Base-by-base conservation (phyloP, 2,113 vertebrate genomes). In the Passer montanus region DNA sequence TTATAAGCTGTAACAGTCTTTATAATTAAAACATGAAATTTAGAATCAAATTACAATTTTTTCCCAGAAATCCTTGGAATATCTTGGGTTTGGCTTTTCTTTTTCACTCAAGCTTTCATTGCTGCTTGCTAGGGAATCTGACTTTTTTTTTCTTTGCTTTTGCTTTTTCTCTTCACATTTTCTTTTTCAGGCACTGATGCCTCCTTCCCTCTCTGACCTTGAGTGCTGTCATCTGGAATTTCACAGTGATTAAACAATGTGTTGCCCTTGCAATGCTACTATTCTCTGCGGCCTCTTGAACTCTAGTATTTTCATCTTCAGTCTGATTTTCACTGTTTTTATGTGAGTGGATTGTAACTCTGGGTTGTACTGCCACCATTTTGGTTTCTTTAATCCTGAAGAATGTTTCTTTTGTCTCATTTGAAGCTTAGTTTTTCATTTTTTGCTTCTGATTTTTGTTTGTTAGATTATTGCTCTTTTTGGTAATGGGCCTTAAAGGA, bases 181-280 rank as follows among this genome's bases (percentile, higher is more conserved):
- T 95, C 96, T 97, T 96, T 97, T 92, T 84, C 53, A 95, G 94
- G 53, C 94, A 33, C 47, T 93, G 76, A 17, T 77, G 69, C 83
- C 84, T 95, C 19, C 91, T 62, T 97, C 81, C 60, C 21, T 96
- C 77, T 95, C 78, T 91, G 82, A 97, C 92, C 83, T 97, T 97
- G 95, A 97, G 97, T 95, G 92, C 94, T 95, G 95, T 96, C 97
- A 95, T 95, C 92, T 94, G 85, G 92, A 97, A 96, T 97, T 97
- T 96, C 92, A 97, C 10, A 17, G 90, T 91, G 86, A 96, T 97
- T 92, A 94, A 96, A 94, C 93, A 96, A 89, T 96, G 87, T 83
- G 50, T 83, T 97, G 91, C 92, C 95, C 94, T 93, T 82, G 80
- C 16, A 22, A 82, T 94, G 87, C 79, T 89, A 81, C 78, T 94